Base-by-base conservation (phyloP, 2,888 invertebrate genomes). In the Fragum fragum region DNA sequence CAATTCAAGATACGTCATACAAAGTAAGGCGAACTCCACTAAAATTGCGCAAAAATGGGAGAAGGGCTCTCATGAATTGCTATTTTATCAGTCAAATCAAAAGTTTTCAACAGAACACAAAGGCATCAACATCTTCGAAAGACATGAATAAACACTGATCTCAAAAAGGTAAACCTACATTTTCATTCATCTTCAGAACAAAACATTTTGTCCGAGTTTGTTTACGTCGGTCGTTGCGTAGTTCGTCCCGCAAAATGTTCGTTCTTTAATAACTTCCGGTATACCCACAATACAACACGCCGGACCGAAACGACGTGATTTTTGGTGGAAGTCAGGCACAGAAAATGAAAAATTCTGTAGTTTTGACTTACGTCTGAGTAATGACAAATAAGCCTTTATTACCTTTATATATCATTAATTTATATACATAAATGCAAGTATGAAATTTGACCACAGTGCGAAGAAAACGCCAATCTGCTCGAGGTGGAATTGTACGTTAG, bases 191-290 rank as follows among this genome's bases (percentile, higher is more conserved):
- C 39, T 18, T 47, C n/a, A n/a, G 18, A 18, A 7, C 29, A 59
- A 28, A 23, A 28, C 5, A 21, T 18, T n/a, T 39, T 66, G n/a
- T 32, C 36, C 1, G 9, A 32, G n/a, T 61, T 76, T 83, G 83
- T 83, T 83, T 83, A 83, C 79, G 59, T 77, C 42, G 70, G 83
- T 79, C 73, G 79, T 74, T 73, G 55, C 55, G 79, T 73, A 21
- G 23, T 21, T 39, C 53, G 70, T 39, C 39, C 81, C 76, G 28
- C 63, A 32, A 6, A 5, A 23, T 23, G 28, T 71, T 71, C 76
- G 57, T 21, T 3, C 39, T 32, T 52, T 26, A 52, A 9, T 23
- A 42, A 42, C 32, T 53, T 74, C 53, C 68, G 57, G 32, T 52
- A 32, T 63, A n/a, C 78, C 82, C 82, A 79, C 59, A 75, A 78